These are phyloP conservation scores for Trematomus bernacchii DNA, from an alignment of 2,797 vertebrate genomes.

Conservation along the genomic window DNA sequence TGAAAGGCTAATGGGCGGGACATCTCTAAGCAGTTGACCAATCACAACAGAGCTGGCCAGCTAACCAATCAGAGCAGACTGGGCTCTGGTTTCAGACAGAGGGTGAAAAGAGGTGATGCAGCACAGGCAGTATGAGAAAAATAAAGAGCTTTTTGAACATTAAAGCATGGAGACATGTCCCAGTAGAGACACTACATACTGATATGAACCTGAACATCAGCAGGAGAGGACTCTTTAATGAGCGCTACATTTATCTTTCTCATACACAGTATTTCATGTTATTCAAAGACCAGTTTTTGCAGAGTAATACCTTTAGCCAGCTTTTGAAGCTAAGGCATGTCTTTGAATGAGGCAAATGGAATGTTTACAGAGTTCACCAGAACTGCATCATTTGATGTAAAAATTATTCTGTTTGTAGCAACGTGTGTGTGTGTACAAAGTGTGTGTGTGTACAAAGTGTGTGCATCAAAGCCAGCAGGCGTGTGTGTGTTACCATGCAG, in stretches of 20 bases:
- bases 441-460: constrained; percentile 14
- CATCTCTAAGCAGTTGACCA: too few species aligned
- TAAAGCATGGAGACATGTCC: too few species aligned
- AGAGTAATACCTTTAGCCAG: not conserved
- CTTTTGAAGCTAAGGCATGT: not conserved
- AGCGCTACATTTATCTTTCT: not conserved
- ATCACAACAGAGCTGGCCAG: too few species aligned
- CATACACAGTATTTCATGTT: not conserved
- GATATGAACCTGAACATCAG: too few species aligned
- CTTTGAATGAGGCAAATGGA: constrained; percentile 4
- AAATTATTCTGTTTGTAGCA: not conserved
- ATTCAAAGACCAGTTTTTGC: not conserved
- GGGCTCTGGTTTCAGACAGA: too few species aligned
- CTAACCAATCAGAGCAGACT: too few species aligned
- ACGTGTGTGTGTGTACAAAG: not conserved
- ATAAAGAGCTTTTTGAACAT: too few species aligned
- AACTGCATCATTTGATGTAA: constrained; percentile 16
- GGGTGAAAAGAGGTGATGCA: too few species aligned
- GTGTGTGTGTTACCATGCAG: constrained; percentile 30
- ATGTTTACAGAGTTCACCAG: not conserved
- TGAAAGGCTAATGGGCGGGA: too few species aligned
- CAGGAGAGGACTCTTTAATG: too few species aligned
- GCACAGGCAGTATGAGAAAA: too few species aligned
- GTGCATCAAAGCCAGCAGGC: constrained; percentile 31
- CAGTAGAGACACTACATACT: too few species aligned